Evolutionary conservation across 1,140 invertebrate species (phyloP).

Genomic region (Cydia strobilella): DNA sequence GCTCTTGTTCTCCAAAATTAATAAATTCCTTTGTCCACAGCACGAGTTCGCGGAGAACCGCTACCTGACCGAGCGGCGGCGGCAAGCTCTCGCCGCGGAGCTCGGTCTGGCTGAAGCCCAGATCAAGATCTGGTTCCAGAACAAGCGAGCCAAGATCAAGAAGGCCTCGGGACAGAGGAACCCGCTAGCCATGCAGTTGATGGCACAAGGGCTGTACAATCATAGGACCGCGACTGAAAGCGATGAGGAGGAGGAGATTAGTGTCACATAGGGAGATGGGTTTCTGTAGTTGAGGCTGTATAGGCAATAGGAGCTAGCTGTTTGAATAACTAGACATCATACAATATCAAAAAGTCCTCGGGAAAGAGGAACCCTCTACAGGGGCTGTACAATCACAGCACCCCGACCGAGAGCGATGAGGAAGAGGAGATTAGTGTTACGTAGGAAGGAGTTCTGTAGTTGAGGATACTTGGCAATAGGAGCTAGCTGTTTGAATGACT

Average conservation of each 20-base stretch:
- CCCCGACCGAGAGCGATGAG: conserved; percentile 55
- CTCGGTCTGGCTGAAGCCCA: conserved; percentile 97
- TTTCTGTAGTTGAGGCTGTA: neutral
- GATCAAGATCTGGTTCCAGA: conserved; percentile 99
- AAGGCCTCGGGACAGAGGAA: conserved; percentile 95
- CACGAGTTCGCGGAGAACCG: conserved; percentile 97
- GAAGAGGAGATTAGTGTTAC: conserved; percentile 67
- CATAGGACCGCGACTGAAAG: conserved; percentile 51
- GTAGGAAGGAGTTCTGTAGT: conserved; percentile 36
- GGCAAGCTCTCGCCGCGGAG: conserved; percentile 95
- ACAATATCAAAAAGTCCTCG: too few relatives aligned
- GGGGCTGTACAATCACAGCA: conserved; percentile 33
- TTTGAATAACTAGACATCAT: too few relatives aligned
- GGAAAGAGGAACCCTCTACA: too few relatives aligned
- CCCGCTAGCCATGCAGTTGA: conserved; percentile 94
- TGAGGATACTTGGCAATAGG: neutral
- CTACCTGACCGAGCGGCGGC: conserved; percentile 96
- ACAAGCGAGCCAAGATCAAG: conserved; percentile 99
- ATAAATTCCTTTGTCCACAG: conserved; percentile 50
- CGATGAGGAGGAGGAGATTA: conserved; percentile 65
- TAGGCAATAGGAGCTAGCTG: neutral
- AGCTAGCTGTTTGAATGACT: too few relatives aligned
- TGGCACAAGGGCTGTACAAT: conserved; percentile 97
- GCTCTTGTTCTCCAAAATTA: neutral
- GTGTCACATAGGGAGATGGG: conserved; percentile 50